Conservation (phyloP, 2,797 vertebrate genomes). For the Ataeniobius toweri region DNA sequence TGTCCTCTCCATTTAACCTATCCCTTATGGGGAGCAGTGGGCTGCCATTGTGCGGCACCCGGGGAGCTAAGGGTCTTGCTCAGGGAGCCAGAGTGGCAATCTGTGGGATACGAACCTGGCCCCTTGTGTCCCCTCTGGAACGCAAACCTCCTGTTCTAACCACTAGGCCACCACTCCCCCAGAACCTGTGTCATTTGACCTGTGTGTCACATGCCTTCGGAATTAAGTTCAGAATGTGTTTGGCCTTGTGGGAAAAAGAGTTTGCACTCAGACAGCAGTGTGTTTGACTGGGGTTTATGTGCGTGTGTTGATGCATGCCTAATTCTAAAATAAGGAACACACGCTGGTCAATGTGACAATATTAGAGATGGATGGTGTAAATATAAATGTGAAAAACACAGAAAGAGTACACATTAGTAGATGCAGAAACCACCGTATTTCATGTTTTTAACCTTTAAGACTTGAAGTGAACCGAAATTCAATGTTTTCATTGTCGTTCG, state of each 20-base stretch:
- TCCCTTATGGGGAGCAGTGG: too few relatives aligned
- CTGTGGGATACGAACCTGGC: too few relatives aligned
- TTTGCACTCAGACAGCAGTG: conserved; percentile 29
- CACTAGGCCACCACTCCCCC: too few relatives aligned
- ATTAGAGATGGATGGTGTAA: conserved; percentile 59
- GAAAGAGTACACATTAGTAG: conserved; percentile 2
- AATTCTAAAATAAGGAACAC: conserved; percentile 76
- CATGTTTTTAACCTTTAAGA: conserved; percentile 10
- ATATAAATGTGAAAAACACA: conserved; percentile 47
- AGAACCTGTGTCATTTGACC: conserved; percentile 41
- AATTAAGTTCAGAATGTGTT: conserved; percentile 74
- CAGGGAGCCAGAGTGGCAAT: too few relatives aligned
- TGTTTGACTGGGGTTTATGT: conserved; percentile 23
- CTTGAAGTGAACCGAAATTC: neutral
- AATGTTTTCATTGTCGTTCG: conserved; percentile 42
- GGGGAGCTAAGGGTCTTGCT: too few relatives aligned
- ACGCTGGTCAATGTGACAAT: conserved; percentile 64
- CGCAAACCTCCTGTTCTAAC: too few relatives aligned
- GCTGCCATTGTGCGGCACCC: too few relatives aligned
- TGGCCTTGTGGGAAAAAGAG: conserved; percentile 57
- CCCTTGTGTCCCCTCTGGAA: too few relatives aligned
- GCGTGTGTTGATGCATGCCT: conserved; percentile 55
- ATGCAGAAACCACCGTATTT: conserved; percentile 27
- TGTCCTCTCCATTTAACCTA: too few relatives aligned
- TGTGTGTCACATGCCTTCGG: conserved; percentile 61